phyloP scores from a whole-genome alignment of 2,797 vertebrate species.

The Xenopus petersii region DNA sequence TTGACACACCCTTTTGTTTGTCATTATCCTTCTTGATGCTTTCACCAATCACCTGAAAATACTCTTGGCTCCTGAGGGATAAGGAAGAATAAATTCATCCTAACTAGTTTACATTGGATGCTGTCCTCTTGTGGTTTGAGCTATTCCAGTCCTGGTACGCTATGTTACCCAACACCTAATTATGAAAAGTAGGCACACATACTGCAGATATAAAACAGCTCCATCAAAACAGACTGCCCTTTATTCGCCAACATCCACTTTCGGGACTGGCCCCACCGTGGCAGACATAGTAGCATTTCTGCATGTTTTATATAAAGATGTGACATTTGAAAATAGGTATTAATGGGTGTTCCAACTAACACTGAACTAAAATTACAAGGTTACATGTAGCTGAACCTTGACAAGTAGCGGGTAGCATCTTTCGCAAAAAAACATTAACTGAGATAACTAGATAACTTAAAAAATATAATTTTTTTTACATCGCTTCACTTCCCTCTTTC shows the following conservation, averaged over 20 bases:
- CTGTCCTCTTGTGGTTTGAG: slow-evolving; percentile 45
- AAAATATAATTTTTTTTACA: neutral
- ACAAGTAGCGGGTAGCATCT: neutral
- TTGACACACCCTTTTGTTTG: slow-evolving; percentile 9
- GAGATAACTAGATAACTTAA: too few relatives aligned
- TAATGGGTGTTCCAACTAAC: neutral
- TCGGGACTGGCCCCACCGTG: slow-evolving; percentile 13
- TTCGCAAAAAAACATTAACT: neutral
- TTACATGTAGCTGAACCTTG: neutral
- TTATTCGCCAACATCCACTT: slow-evolving; percentile 42
- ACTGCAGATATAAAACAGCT: slow-evolving; percentile 53
- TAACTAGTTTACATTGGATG: slow-evolving; percentile 46
- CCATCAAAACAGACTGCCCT: slow-evolving; percentile 41
- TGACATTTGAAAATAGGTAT: slow-evolving; percentile 4
- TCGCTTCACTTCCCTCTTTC: neutral
- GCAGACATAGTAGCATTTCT: slow-evolving; percentile 29
- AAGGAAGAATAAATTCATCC: slow-evolving; percentile 46
- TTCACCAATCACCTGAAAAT: slow-evolving; percentile 45
- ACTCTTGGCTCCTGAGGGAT: slow-evolving; percentile 2
- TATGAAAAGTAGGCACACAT: slow-evolving; percentile 50
- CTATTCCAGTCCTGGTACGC: slow-evolving; percentile 52
- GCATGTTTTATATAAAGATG: slow-evolving; percentile 18
- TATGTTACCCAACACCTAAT: slow-evolving; percentile 54
- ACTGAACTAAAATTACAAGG: slow-evolving; percentile 7
- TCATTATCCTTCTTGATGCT: neutral